Conservation (phyloP, 2,888 invertebrate genomes). For the Gandaritis pyraliata region DNA sequence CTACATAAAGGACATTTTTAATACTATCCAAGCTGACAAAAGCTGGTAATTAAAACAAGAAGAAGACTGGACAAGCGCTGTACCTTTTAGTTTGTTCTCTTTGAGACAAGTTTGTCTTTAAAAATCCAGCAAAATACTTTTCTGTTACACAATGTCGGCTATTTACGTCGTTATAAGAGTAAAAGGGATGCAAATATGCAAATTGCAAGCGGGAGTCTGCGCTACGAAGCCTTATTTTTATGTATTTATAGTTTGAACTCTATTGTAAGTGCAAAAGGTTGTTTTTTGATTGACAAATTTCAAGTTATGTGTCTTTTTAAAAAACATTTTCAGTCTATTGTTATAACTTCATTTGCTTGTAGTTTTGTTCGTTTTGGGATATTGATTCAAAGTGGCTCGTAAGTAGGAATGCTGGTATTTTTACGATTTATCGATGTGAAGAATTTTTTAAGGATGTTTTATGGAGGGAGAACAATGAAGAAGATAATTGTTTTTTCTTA, state of each 20-base stretch:
- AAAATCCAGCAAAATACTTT: constrained; percentile 21
- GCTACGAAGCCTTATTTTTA: constrained; percentile 34
- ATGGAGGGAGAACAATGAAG: background rate
- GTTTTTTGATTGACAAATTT: constrained; percentile 21
- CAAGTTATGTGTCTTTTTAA: constrained; percentile 47
- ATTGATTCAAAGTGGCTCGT: constrained; percentile 79
- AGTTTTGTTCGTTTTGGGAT: constrained; percentile 69
- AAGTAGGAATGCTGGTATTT: constrained; percentile 77
- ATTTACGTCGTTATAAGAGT: constrained; percentile 58
- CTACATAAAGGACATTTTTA: no score
- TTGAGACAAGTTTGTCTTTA: background rate
- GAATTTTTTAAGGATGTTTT: constrained; percentile 35
- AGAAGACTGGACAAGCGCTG: background rate
- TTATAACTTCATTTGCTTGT: constrained; percentile 81
- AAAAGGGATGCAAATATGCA: constrained; percentile 68
- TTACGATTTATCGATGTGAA: constrained; percentile 70
- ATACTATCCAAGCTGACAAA: no score
- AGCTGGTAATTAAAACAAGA: no score
- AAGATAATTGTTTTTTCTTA: constrained; percentile 23
- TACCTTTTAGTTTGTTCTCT: background rate
- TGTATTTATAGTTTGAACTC: constrained; percentile 19
- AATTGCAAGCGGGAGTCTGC: constrained; percentile 55
- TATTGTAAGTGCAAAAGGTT: background rate
- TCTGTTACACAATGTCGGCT: constrained; percentile 42
- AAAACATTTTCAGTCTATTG: constrained; percentile 58